phyloP scores from a whole-genome alignment of 2,113 vertebrate genomes.

The Oenanthe oenanthe region DNA sequence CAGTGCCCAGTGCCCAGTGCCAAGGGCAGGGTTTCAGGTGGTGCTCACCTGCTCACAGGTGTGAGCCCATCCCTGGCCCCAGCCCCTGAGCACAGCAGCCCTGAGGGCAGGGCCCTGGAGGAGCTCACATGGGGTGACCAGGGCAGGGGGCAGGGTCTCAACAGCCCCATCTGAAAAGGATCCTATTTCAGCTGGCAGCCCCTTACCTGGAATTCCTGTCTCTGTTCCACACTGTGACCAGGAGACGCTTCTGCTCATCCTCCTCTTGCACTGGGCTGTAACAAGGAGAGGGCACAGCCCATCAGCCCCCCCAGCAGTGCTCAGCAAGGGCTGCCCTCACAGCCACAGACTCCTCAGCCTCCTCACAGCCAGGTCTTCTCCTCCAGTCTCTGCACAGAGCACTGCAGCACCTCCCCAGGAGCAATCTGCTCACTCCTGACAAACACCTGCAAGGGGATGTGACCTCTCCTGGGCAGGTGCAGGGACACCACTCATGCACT shows the following conservation, averaged over 20 bases:
- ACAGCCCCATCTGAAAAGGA: neutral
- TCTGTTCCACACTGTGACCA: constrained; percentile 87
- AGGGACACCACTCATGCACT: neutral
- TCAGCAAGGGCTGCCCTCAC: neutral
- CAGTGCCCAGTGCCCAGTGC: neutral
- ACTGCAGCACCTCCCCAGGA: neutral
- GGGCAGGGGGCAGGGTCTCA: neutral
- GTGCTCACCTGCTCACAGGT: neutral
- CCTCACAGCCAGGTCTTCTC: neutral
- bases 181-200: rapidly evolving
- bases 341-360: neutral
- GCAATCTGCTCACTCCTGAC: neutral
- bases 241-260: constrained; percentile 84
- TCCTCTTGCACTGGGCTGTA: constrained; percentile 77
- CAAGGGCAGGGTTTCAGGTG: neutral
- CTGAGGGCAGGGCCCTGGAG: neutral
- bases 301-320: neutral
- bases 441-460: neutral
- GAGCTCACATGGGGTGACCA: neutral
- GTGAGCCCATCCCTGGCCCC: rapidly evolving
- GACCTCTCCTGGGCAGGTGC: neutral
- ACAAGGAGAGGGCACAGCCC: neutral
- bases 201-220: constrained; percentile 80
- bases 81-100: neutral
- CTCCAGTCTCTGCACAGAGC: neutral